phyloP scores from a whole-genome alignment of 92 coral and sea anemone species.

The Bergia sp. region DNA sequence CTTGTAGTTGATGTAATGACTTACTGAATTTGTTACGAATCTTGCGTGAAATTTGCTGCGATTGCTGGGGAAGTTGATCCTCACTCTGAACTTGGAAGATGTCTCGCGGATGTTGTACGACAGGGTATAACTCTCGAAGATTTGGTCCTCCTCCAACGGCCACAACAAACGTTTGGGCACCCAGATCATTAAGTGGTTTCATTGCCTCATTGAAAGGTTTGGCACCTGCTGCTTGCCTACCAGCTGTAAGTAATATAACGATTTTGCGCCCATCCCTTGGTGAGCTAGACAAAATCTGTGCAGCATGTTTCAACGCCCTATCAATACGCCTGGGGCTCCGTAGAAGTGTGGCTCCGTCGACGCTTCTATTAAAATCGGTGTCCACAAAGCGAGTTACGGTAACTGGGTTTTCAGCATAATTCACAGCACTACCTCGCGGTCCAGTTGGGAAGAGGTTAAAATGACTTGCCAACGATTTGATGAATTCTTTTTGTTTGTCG shows the following conservation, averaged over 20 bases:
- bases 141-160: slow-evolving; percentile 20
- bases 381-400: slow-evolving; percentile 21
- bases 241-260: slow-evolving; percentile 53
- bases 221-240: slow-evolving; percentile 33
- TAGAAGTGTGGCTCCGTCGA: slow-evolving; percentile 41
- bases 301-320: slow-evolving; percentile 42
- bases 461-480: slow-evolving; percentile 26
- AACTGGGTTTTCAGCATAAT: slow-evolving; percentile 26
- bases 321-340: slow-evolving; percentile 29
- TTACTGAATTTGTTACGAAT: slow-evolving; percentile 18
- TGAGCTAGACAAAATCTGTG: slow-evolving; percentile 24
- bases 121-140: neutral
- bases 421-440: slow-evolving; percentile 37
- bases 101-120: slow-evolving; percentile 15
- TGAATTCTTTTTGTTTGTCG: slow-evolving; percentile 21
- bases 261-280: slow-evolving; percentile 37
- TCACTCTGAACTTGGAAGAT: neutral
- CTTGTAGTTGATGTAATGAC: neutral
- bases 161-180: slow-evolving; percentile 47
- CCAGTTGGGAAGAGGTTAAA: slow-evolving; percentile 31
- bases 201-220: slow-evolving; percentile 41
- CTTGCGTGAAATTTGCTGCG: slow-evolving; percentile 1
- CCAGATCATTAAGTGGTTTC: slow-evolving; percentile 44
- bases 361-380: neutral
- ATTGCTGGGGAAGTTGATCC: neutral